Conservation (phyloP, 2,113 vertebrate species). For the Pionites leucogaster region DNA sequence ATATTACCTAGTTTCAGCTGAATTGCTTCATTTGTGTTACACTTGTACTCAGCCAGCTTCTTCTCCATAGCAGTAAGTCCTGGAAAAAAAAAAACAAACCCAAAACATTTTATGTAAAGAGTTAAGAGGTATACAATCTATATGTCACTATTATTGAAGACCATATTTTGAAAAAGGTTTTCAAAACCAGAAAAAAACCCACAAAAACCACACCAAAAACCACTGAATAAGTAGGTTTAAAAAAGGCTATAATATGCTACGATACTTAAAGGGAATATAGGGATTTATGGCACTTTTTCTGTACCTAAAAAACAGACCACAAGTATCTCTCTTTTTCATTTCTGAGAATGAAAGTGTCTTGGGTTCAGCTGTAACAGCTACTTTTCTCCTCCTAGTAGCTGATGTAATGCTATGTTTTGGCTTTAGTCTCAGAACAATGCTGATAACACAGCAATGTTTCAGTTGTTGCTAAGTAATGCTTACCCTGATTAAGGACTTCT, state of each 20-base stretch:
- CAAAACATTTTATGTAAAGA: neutral
- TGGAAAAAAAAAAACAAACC: constrained; percentile 48
- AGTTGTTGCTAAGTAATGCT: neutral
- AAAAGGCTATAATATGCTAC: neutral
- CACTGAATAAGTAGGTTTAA: fast-evolving
- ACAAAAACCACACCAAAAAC: neutral
- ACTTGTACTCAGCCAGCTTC: constrained; percentile 97
- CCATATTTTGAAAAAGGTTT: neutral
- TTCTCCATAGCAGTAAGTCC: constrained; percentile 92
- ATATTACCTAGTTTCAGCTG: constrained; percentile 91
- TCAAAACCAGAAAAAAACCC: neutral
- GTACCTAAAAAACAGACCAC: neutral
- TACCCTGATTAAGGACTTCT: neutral
- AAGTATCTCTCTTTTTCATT: neutral
- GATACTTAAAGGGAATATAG: fast-evolving
- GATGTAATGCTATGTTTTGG: neutral
- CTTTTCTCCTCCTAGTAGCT: neutral
- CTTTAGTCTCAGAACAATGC: neutral
- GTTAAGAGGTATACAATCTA: neutral
- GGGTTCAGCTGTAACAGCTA: neutral
- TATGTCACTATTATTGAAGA: neutral
- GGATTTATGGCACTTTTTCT: neutral
- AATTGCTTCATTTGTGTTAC: constrained; percentile 96
- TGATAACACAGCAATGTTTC: neutral
- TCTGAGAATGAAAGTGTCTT: neutral